phyloP scores from a whole-genome alignment of 2,797 vertebrate genomes.

The Coracias cyanogaster region DNA sequence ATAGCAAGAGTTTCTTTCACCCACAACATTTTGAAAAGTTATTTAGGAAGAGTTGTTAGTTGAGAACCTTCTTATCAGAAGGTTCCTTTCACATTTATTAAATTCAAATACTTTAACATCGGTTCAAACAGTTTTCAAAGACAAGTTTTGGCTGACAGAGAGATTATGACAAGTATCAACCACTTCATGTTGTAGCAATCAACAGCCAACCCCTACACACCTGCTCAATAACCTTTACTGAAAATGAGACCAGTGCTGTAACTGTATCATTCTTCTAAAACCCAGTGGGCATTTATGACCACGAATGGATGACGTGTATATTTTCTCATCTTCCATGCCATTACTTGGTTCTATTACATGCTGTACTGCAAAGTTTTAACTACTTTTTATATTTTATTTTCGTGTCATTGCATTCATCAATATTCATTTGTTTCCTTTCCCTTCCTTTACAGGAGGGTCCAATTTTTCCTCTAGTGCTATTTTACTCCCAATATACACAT shows the following conservation, averaged over 20 bases:
- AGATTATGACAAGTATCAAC: background rate
- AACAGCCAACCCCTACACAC: background rate
- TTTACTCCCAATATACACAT: background rate
- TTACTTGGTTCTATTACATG: background rate
- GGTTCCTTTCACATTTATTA: background rate
- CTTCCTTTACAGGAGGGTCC: background rate
- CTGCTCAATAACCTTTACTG: background rate
- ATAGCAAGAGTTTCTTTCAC: background rate
- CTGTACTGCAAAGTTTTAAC: background rate
- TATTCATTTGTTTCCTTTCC: background rate
- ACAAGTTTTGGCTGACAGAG: background rate
- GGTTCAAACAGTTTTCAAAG: background rate
- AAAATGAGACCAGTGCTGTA: background rate
- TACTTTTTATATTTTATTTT: background rate
- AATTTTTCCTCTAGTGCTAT: background rate
- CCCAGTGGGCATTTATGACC: background rate
- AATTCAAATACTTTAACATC: background rate
- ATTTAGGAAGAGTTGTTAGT: background rate
- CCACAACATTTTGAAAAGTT: background rate
- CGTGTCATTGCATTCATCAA: background rate
- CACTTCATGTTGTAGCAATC: background rate
- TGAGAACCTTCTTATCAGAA: background rate
- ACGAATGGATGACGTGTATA: background rate
- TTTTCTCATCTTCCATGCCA: background rate
- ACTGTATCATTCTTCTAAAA: background rate